Evolutionary conservation across 1,140 invertebrate genomes (phyloP).

Genomic region (Aphidius ervi): DNA sequence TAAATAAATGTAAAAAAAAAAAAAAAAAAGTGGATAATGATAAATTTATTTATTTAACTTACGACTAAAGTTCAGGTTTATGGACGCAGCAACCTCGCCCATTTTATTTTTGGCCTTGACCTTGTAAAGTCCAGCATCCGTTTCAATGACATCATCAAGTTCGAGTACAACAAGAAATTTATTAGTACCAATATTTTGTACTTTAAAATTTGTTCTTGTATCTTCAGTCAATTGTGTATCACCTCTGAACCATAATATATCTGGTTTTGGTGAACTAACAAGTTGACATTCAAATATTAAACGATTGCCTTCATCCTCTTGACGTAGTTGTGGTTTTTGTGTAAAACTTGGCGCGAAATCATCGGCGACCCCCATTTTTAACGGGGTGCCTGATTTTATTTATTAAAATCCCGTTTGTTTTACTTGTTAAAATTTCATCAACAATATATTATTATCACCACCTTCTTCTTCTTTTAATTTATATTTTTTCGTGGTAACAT

Average conservation of each 20-base stretch:
- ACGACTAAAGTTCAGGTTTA: slow-evolving; percentile 98
- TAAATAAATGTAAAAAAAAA: background rate
- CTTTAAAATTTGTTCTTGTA: slow-evolving; percentile 78
- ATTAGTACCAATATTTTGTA: slow-evolving; percentile 77
- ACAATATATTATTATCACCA: background rate
- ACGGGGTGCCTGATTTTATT: slow-evolving; percentile 17
- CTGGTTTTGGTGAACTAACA: slow-evolving; percentile 80
- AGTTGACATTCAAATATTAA: slow-evolving; percentile 93
- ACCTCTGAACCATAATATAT: slow-evolving; percentile 87
- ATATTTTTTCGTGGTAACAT: slow-evolving; percentile 1
- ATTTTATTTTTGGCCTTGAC: slow-evolving; percentile 97
- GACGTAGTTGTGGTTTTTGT: slow-evolving; percentile 91
- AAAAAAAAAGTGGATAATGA: slow-evolving; percentile 14
- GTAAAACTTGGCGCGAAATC: slow-evolving; percentile 96
- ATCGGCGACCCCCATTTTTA: slow-evolving; percentile 74
- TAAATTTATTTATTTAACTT: slow-evolving; percentile 57
- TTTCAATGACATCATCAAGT: slow-evolving; percentile 92
- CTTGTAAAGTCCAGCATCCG: slow-evolving; percentile 94
- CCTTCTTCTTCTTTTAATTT: background rate
- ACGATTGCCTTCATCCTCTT: slow-evolving; percentile 93
- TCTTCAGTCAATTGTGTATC: slow-evolving; percentile 79
- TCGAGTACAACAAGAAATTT: slow-evolving; percentile 88
- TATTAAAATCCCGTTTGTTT: background rate
- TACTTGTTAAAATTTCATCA: background rate
- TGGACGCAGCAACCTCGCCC: slow-evolving; percentile 96